These are phyloP conservation scores for pig (Sus scrofa) DNA, from an alignment of 2,113 vertebrate species.

Conservation along the genomic window DNA sequence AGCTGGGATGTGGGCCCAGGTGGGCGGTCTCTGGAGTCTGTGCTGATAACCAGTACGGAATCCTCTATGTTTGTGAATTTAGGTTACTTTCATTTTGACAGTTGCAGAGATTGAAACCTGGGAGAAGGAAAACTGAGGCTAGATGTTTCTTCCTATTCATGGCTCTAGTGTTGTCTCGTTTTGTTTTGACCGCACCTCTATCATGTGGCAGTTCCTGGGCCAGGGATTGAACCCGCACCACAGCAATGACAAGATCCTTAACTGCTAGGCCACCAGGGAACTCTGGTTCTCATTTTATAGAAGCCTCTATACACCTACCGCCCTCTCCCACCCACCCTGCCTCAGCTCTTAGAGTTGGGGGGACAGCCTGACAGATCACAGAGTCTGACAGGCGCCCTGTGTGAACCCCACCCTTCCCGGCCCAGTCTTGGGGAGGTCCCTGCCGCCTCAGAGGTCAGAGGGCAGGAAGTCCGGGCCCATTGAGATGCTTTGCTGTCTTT, in stretches of 20 bases:
- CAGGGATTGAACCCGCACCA: too few relatives aligned
- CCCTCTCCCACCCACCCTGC: not conserved
- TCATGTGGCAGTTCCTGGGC: too few relatives aligned
- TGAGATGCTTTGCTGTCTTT: accelerated
- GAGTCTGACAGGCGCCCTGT: not conserved
- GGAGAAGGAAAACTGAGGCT: not conserved
- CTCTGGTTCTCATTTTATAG: not conserved
- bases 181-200: too few relatives aligned
- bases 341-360: not conserved
- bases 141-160: not conserved
- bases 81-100: not conserved
- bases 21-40: not conserved
- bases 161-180: too few relatives aligned
- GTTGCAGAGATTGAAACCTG: accelerated
- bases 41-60: not conserved
- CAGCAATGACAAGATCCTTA: too few relatives aligned
- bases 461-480: not conserved
- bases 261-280: too few relatives aligned
- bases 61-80: not conserved
- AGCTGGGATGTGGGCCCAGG: not conserved
- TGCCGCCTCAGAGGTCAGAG: not conserved
- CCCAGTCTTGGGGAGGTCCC: not conserved
- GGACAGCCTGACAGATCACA: not conserved
- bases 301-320: not conserved
- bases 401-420: not conserved